Conservation (phyloP, 2,113 vertebrate species). For the Rhinolophus ferrumequinum region DNA sequence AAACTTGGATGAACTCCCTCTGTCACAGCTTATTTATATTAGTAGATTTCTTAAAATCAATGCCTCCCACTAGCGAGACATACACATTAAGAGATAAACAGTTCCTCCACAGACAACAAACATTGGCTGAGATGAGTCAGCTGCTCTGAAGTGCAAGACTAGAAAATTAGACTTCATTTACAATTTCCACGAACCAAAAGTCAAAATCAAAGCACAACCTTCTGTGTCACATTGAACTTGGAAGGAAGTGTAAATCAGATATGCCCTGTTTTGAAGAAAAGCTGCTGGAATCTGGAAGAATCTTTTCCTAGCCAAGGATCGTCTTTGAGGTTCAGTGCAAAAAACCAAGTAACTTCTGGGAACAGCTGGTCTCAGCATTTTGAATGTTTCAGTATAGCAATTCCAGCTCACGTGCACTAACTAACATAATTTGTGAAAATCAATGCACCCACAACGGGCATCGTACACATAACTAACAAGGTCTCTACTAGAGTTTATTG, state of each 20-base stretch:
- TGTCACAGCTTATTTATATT: neutral
- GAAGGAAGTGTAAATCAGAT: neutral
- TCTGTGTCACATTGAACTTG: neutral
- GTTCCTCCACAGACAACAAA: neutral
- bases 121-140: neutral
- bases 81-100: neutral
- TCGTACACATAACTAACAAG: neutral
- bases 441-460: neutral
- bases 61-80: neutral
- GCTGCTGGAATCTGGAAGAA: neutral
- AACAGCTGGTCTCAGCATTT: neutral
- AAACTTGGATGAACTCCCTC: neutral
- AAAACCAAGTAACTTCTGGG: neutral
- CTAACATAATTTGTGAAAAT: neutral
- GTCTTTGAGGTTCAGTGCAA: constrained; percentile 6
- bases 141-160: neutral
- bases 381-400: neutral
- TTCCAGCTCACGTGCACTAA: neutral
- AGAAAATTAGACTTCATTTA: neutral
- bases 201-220: constrained; percentile 25
- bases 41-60: neutral
- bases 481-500: neutral
- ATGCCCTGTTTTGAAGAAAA: neutral
- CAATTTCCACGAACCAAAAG: neutral
- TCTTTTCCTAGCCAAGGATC: neutral